These are phyloP conservation scores for Scaptodrosophila lebanonensis DNA, from an alignment of 1,140 invertebrate genomes.

Conservation along the genomic window DNA sequence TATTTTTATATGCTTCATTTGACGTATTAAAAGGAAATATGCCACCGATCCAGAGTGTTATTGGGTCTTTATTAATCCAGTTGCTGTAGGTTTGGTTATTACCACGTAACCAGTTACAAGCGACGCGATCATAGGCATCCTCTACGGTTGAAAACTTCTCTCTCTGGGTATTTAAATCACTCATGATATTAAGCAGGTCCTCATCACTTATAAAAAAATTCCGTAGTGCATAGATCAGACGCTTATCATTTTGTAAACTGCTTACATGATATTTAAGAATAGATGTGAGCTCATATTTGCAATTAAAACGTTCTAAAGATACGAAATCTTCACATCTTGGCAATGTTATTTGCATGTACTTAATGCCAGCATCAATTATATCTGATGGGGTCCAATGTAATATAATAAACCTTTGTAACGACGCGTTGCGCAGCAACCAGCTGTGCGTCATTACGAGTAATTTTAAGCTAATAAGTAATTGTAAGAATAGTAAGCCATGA, in stretches of 20 bases:
- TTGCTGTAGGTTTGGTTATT: constrained; percentile 78
- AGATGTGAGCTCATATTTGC: constrained; percentile 82
- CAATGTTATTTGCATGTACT: constrained; percentile 79
- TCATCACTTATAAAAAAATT: constrained; percentile 32
- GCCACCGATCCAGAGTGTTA: constrained; percentile 83
- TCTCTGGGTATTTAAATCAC: constrained; percentile 2
- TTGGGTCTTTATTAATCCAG: constrained; percentile 80
- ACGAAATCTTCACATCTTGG: constrained; percentile 79
- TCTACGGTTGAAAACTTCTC: neutral
- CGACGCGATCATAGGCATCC: constrained; percentile 78
- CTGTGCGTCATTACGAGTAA: no score
- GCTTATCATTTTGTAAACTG: constrained; percentile 78
- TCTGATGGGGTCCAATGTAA: constrained; percentile 84
- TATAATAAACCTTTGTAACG: constrained; percentile 81
- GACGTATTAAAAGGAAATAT: constrained; percentile 84
- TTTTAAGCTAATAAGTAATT: no score
- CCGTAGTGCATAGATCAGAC: constrained; percentile 77
- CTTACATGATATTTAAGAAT: constrained; percentile 83
- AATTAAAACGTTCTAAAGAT: constrained; percentile 69
- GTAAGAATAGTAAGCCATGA: no score
- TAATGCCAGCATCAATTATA: constrained; percentile 79
- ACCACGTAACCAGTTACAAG: constrained; percentile 84
- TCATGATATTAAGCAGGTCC: constrained; percentile 11
- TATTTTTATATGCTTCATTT: constrained; percentile 81
- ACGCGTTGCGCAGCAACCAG: no score